Conservation (phyloP, 1,140 invertebrate genomes). For the Cotesia glomerata region DNA sequence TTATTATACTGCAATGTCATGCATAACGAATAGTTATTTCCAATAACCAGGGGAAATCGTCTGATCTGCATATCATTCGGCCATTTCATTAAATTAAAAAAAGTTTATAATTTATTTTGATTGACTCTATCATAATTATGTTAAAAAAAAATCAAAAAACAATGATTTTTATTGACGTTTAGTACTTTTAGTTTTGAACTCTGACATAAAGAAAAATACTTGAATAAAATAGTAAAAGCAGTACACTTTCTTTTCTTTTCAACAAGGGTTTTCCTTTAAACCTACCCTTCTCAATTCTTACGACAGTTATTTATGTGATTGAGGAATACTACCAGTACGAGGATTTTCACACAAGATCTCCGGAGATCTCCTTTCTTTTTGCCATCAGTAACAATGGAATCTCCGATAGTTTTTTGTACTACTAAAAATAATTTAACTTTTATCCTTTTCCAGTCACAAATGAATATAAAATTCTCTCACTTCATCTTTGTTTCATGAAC, state of each 20-base stretch:
- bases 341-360: conserved; percentile 1
- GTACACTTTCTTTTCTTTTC: not conserved
- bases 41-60: not conserved
- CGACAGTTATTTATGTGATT: conserved; percentile 2
- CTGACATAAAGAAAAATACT: not conserved
- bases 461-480: no score
- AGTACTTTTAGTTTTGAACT: not conserved
- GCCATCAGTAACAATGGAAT: not conserved
- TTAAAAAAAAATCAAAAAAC: not conserved
- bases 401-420: not conserved
- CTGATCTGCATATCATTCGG: not conserved
- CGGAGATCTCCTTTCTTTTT: not conserved
- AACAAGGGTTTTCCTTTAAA: not conserved
- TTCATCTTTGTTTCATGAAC: no score
- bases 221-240: not conserved
- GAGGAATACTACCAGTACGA: not conserved
- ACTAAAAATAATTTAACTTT: not conserved
- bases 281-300: not conserved
- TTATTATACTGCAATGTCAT: not conserved
- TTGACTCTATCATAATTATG: not conserved
- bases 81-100: not conserved
- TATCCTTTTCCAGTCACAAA: no score
- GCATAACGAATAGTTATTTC: not conserved
- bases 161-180: not conserved
- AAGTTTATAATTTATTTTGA: not conserved